These are phyloP conservation scores for Sphaerophoria rueppellii DNA, from an alignment of 2,888 invertebrate genomes.

Conservation along the genomic window DNA sequence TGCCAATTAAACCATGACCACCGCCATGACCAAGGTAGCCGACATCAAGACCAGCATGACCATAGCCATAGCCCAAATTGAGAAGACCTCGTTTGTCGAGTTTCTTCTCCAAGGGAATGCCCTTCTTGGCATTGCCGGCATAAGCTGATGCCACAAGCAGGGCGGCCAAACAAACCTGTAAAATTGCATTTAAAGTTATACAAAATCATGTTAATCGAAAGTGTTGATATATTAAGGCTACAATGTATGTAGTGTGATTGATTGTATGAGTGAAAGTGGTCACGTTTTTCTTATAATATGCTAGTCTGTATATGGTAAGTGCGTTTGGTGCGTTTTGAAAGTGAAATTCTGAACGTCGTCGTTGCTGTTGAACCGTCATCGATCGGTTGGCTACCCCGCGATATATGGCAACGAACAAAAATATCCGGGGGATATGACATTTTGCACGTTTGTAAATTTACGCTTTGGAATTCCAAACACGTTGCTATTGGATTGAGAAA, in stretches of 20 bases:
- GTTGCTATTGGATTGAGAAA: constrained; percentile 15
- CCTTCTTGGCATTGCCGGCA: constrained; percentile 85
- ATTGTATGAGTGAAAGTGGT: constrained; percentile 64
- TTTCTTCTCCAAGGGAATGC: constrained; percentile 88
- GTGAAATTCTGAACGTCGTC: constrained; percentile 60
- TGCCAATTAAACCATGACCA: constrained; percentile 81
- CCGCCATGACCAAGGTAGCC: constrained; percentile 88
- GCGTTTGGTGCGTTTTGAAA: constrained; percentile 48
- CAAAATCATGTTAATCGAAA: constrained; percentile 48
- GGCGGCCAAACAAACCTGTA: constrained; percentile 88
- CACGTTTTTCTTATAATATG: constrained; percentile 50
- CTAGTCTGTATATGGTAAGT: constrained; percentile 50
- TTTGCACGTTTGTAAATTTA: neutral
- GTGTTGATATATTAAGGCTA: constrained; percentile 29
- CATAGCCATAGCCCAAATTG: constrained; percentile 91
- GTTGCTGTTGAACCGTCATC: neutral
- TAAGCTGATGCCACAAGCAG: constrained; percentile 88
- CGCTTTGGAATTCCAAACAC: constrained; percentile 48
- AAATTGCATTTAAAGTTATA: constrained; percentile 73
- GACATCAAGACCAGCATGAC: constrained; percentile 88
- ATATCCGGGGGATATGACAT: constrained; percentile 18
- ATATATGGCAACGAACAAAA: constrained; percentile 16
- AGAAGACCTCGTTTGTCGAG: constrained; percentile 91
- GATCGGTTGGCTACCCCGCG: neutral
- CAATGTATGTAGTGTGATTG: constrained; percentile 14